Conservation (phyloP, 2,888 invertebrate genomes). For the Acrobasis consociella region DNA sequence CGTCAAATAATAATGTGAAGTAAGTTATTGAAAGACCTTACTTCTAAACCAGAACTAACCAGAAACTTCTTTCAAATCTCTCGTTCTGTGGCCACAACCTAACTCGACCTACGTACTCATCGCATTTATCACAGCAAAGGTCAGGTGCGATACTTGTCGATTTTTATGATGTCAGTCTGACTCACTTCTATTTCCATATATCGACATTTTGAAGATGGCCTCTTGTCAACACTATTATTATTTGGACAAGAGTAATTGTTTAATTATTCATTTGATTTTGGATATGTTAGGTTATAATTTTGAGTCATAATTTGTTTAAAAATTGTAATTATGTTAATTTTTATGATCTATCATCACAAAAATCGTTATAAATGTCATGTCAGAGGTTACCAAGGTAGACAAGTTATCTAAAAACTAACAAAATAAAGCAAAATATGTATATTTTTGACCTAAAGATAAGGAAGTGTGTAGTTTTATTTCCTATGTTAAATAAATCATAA, state of each 20-base stretch:
- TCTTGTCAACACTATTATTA: conserved; percentile 22
- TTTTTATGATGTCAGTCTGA: conserved; percentile 73
- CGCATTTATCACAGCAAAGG: conserved; percentile 74
- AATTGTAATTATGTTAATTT: not conserved
- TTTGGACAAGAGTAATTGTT: conserved; percentile 5
- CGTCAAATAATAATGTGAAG: too few species aligned
- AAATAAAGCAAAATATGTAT: not conserved
- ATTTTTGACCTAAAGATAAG: not conserved
- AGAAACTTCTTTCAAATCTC: conserved; percentile 29
- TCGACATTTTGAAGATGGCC: conserved; percentile 21
- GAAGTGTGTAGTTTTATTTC: not conserved
- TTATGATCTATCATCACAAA: not conserved
- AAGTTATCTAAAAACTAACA: not conserved
- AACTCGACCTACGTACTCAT: conserved; percentile 60
- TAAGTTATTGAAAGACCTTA: too few species aligned
- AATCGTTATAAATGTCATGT: not conserved
- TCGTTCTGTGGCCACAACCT: conserved; percentile 44
- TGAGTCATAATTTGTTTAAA: not conserved
- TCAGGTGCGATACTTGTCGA: conserved; percentile 71
- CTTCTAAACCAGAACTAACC: too few species aligned
- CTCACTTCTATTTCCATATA: conserved; percentile 56
- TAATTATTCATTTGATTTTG: not conserved
- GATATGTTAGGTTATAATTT: not conserved
- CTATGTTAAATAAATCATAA: not conserved
- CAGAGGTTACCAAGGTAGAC: not conserved